phyloP scores from a whole-genome alignment of 1,140 invertebrate species.

The Steinernema khuongi region DNA sequence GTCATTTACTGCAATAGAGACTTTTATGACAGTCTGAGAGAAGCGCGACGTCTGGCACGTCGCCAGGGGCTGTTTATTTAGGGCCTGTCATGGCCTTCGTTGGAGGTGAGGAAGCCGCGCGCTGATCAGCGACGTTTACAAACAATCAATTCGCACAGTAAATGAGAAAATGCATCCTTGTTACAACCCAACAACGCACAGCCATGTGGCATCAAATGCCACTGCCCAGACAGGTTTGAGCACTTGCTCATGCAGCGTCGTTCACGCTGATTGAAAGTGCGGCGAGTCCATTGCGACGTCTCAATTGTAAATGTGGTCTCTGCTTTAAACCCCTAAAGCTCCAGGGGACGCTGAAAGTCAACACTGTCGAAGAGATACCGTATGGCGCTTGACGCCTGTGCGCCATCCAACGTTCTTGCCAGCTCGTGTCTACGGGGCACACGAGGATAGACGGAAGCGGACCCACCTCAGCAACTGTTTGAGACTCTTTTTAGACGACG shows the following conservation, averaged over 20 bases:
- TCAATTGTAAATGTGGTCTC: not conserved
- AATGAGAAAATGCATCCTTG: not conserved
- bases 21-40: not conserved
- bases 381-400: no score
- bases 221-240: not conserved
- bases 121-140: no score
- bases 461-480: no score
- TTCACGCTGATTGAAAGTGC: constrained; percentile 12
- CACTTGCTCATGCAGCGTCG: not conserved
- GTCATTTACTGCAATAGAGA: not conserved
- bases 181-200: constrained; percentile 2
- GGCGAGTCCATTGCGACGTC: not conserved
- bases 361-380: no score
- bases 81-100: no score
- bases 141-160: not conserved
- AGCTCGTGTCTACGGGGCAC: no score
- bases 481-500: no score
- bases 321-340: not conserved
- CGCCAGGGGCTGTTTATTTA: no score
- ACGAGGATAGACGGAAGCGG: no score
- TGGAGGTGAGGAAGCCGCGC: not conserved
- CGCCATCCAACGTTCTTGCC: no score
- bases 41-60: not conserved
- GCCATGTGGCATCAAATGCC: constrained; percentile 5
- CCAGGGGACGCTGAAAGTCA: not conserved